Percentiles rank a stretch among this genome's conserved stretches.
These are phyloP conservation scores for Nomada lathburiana DNA, from an alignment of 2,888 invertebrate species.

Conservation along the genomic window DNA sequence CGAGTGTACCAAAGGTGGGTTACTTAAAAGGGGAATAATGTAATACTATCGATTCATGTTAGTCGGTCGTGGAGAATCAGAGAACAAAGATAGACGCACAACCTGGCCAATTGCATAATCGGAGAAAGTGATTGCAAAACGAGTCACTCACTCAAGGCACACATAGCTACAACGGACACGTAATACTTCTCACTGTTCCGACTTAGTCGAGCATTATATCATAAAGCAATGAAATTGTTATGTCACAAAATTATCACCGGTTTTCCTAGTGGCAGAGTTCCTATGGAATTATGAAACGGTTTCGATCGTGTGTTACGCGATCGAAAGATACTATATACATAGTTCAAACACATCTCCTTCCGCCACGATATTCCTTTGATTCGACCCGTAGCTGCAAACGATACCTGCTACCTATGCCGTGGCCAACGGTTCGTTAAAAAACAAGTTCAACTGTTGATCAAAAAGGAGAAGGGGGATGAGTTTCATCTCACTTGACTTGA, in stretches of 20 bases:
- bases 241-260: slow-evolving; percentile 17
- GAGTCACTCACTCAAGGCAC: slow-evolving; percentile 38
- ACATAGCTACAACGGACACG: slow-evolving; percentile 38
- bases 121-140: slow-evolving; percentile 80
- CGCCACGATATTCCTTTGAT: slow-evolving; percentile 2
- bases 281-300: slow-evolving; percentile 28
- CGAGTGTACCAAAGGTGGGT: background rate
- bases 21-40: background rate
- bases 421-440: slow-evolving; percentile 25
- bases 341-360: background rate
- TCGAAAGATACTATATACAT: background rate
- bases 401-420: slow-evolving; percentile 2
- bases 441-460: background rate
- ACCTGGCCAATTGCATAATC: slow-evolving; percentile 74
- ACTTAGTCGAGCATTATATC: slow-evolving; percentile 67
- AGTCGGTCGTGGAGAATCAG: slow-evolving; percentile 45
- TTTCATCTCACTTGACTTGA: slow-evolving; percentile 7
- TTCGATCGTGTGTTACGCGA: background rate
- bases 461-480: background rate
- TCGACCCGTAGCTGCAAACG: slow-evolving; percentile 33
- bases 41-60: slow-evolving; percentile 30
- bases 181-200: slow-evolving; percentile 23
- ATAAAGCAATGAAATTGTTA: slow-evolving; percentile 54
- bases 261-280: background rate
- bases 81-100: slow-evolving; percentile 76